Evolutionary conservation across 2,888 invertebrate genomes (phyloP).

Genomic region (Hybos culiciformis): DNA sequence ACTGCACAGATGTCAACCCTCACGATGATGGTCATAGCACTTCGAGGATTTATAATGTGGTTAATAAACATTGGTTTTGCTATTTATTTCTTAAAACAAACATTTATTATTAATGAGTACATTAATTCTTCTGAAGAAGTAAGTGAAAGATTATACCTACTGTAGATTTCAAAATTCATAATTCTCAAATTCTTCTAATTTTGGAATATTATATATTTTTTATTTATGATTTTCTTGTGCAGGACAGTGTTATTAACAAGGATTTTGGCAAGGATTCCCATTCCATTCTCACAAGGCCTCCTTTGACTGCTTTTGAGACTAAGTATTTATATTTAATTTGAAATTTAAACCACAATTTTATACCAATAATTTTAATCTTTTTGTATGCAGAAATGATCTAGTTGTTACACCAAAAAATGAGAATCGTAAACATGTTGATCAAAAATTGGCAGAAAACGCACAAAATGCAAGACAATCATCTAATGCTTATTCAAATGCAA

Average conservation of each 20-base stretch:
- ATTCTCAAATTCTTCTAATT: too few species aligned
- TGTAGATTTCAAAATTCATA: too few species aligned
- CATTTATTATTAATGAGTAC: background rate
- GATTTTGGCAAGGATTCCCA: background rate
- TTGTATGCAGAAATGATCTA: too few species aligned
- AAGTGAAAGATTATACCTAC: too few species aligned
- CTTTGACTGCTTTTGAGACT: background rate
- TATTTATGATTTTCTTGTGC: background rate
- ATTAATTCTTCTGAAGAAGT: background rate
- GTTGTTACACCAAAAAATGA: too few species aligned
- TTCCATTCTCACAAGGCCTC: background rate
- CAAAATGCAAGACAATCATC: background rate
- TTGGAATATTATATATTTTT: background rate
- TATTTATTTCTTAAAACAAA: background rate
- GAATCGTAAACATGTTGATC: too few species aligned
- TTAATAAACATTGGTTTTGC: background rate
- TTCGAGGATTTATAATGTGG: background rate
- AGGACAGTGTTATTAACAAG: background rate
- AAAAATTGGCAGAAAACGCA: too few species aligned
- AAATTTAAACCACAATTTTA: too few species aligned
- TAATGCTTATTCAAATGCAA: too few species aligned
- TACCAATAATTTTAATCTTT: too few species aligned
- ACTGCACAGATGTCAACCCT: background rate
- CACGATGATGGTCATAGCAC: background rate
- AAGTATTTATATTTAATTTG: too few species aligned